These are phyloP conservation scores for Paraescarpia echinospica DNA, from an alignment of 1,140 invertebrate species.

Conservation along the genomic window DNA sequence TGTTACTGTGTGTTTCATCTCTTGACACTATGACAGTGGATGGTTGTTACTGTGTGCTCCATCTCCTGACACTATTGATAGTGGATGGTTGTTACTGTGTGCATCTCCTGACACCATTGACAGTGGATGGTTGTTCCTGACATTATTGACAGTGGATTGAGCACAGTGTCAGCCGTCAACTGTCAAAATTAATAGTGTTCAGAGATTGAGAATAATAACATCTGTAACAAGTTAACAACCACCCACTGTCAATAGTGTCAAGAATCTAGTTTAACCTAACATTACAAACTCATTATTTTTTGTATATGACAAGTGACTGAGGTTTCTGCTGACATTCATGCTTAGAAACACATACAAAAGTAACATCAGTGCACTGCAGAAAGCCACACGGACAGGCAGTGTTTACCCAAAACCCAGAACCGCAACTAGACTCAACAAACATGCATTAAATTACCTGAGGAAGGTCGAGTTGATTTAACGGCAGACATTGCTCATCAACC, in stretches of 20 bases:
- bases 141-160: too few relatives aligned
- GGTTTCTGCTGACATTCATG: background rate
- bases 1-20: too few relatives aligned
- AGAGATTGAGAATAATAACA: too few relatives aligned
- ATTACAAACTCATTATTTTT: background rate
- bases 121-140: too few relatives aligned
- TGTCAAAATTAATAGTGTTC: too few relatives aligned
- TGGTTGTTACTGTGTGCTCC: too few relatives aligned
- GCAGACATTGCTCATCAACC: conserved; percentile 65
- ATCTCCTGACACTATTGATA: too few relatives aligned
- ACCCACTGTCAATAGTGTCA: background rate
- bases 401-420: background rate
- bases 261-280: background rate
- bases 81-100: too few relatives aligned
- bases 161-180: too few relatives aligned
- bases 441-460: conserved; percentile 56
- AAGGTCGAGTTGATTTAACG: conserved; percentile 63
- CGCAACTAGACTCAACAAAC: background rate
- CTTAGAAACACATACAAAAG: background rate
- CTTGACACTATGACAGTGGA: too few relatives aligned
- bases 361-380: background rate
- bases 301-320: background rate
- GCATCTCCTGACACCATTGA: too few relatives aligned
- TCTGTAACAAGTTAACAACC: too few relatives aligned
- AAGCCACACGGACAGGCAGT: background rate